Percentiles rank a stretch among this genome's conserved stretches.
Conservation (phyloP, 2,797 vertebrate genomes). For the Cyprinella venusta region DNA sequence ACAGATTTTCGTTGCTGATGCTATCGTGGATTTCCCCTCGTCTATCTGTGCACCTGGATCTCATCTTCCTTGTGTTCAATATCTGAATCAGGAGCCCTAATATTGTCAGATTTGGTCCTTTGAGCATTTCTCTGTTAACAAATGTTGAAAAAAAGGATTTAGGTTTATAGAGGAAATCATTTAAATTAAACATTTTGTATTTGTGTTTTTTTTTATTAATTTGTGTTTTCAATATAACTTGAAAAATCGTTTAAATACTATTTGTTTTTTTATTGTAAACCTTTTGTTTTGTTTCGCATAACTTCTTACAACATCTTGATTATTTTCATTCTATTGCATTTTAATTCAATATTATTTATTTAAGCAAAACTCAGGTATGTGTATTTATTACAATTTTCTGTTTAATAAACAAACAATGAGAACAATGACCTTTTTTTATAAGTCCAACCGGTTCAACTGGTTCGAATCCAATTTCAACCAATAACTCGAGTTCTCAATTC, state of each 20-base stretch:
- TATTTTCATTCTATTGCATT: not conserved
- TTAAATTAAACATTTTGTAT: not conserved
- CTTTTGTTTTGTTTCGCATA: not conserved
- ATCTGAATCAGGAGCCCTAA: not conserved
- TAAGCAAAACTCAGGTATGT: too few relatives aligned
- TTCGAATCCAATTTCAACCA: not conserved
- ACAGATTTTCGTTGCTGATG: constrained; percentile 43
- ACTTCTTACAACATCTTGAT: not conserved
- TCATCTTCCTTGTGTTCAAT: constrained; percentile 11
- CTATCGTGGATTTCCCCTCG: constrained; percentile 49
- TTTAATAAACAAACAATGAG: not conserved
- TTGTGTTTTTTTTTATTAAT: not conserved
- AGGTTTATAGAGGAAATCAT: not conserved
- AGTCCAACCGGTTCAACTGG: not conserved
- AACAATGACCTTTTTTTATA: not conserved
- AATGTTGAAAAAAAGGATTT: not conserved
- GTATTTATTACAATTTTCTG: not conserved
- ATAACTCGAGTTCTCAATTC: not conserved
- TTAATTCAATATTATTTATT: not conserved
- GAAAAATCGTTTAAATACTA: not conserved
- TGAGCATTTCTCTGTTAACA: not conserved
- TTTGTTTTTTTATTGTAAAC: not conserved
- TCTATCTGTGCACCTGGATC: constrained; percentile 53
- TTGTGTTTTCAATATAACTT: not conserved
- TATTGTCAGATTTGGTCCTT: not conserved